A percentile compares a stretch with the other conserved stretches of the same genome.
Evolutionary conservation across 2,888 invertebrate genomes (phyloP).

Genomic region (Nezara viridula): DNA sequence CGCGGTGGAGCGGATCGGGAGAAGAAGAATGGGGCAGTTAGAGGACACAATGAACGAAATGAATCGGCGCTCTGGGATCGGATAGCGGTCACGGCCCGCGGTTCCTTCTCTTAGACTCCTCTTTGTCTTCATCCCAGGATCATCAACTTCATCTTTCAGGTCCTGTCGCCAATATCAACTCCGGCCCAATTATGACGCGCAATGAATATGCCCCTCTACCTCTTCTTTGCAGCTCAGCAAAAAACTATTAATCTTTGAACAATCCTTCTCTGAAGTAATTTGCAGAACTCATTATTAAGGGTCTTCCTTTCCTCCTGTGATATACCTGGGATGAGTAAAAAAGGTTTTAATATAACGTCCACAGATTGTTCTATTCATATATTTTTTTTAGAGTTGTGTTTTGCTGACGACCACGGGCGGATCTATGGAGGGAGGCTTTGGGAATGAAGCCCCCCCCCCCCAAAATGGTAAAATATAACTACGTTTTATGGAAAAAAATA

Average conservation of each 20-base stretch:
- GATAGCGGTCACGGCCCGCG: neutral
- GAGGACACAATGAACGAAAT: slow-evolving; percentile 6
- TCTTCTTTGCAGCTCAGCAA: neutral
- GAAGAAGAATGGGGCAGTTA: slow-evolving; percentile 33
- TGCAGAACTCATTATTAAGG: neutral
- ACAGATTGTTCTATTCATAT: neutral
- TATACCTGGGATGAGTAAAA: neutral
- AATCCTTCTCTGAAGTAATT: neutral
- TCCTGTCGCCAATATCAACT: neutral
- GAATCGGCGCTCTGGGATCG: neutral
- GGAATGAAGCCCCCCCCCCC: no score
- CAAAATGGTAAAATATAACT: no score
- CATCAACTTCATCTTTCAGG: neutral
- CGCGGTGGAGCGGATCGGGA: neutral
- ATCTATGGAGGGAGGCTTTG: no score
- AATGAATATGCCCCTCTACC: neutral
- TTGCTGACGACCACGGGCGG: neutral
- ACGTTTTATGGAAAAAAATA: no score
- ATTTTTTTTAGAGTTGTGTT: neutral
- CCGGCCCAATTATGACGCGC: neutral
- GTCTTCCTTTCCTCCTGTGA: neutral
- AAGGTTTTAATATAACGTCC: neutral
- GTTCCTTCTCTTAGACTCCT: neutral
- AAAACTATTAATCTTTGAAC: slow-evolving; percentile 10
- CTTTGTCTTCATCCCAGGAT: neutral